Evolutionary conservation across 2,797 vertebrate genomes (phyloP), one percentile per base, ranked within the genome.

Genomic region (Poliocrania exsul): DNA sequence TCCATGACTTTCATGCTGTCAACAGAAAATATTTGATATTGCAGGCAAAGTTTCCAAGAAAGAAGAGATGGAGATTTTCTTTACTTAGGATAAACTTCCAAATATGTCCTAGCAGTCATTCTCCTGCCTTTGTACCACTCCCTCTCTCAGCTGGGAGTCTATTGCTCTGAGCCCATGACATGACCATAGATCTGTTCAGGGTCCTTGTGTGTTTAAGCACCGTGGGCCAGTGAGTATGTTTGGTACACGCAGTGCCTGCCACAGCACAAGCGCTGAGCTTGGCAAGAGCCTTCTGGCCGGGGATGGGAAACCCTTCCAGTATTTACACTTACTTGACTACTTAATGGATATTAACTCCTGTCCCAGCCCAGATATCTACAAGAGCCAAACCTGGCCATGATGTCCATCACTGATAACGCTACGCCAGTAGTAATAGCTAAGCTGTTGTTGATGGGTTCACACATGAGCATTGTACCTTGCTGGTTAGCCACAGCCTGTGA

Each of bases 11-110:
- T 47, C 24, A 23, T 13, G 38, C 54, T 74, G 28, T 57, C 61
- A 77, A 71, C 16, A 75, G 50, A 87, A 80, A 92, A 87, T 64
- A 87, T n/a, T 51, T 86, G 79, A 89, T 85, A 89, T 44, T 40
- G 49, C 26, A 78, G 47, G 18, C 33, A 19, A 92, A 50, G 33
- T 67, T 94, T 87, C 61, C 57, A 62, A 81, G 54, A 65, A 69
- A 65, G 46, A 16, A 60, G 61, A 71, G 60, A 73, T 80, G 64
- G 56, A 61, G 57, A 56, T 82, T 89, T 88, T 73, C 40, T 80
- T 77, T 57, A 24, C 64, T 61, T 67, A 54, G 29, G 15, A 40
- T 82, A 44, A 44, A 64, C 75, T 87, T 74, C 31, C 0, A 2
- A 40, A 21, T 37, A 38, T 57, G n/a, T 73, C 47, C 37, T 47